phyloP scores from a whole-genome alignment of 2,888 invertebrate species.

The Cataglyphis cursor region DNA sequence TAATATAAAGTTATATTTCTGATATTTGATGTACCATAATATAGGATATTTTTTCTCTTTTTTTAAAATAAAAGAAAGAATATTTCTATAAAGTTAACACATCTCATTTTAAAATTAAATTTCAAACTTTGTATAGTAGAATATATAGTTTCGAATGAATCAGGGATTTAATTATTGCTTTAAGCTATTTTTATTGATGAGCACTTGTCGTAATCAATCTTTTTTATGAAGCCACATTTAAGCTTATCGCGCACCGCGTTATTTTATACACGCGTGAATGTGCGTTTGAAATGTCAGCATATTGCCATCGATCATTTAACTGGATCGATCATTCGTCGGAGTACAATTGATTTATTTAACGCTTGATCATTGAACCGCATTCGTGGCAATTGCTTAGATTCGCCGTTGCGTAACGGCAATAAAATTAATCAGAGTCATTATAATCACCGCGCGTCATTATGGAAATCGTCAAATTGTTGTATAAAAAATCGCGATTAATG shows the following conservation, averaged over 20 bases:
- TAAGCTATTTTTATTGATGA: conserved; percentile 2
- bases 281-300: conserved; percentile 30
- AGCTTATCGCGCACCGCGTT: background rate
- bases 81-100: background rate
- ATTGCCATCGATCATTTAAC: conserved; percentile 78
- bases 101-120: background rate
- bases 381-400: conserved; percentile 61
- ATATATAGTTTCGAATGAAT: background rate
- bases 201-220: background rate
- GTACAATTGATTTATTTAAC: conserved; percentile 81
- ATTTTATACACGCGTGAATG: conserved; percentile 23
- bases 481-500: conserved; percentile 42
- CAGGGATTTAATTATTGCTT: background rate
- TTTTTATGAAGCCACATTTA: background rate
- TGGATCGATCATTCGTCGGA: conserved; percentile 78
- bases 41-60: background rate
- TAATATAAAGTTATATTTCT: background rate
- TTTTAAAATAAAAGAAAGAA: background rate
- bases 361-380: conserved; percentile 60
- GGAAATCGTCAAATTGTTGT: conserved; percentile 31
- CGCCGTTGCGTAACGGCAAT: conserved; percentile 68
- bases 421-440: conserved; percentile 57
- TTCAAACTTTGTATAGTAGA: background rate
- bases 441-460: conserved; percentile 30
- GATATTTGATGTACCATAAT: background rate